Evolutionary conservation across 2,797 vertebrate species (phyloP), one percentile per base, ranked within the genome.

Genomic region (Muraenolepis orangiensis): DNA sequence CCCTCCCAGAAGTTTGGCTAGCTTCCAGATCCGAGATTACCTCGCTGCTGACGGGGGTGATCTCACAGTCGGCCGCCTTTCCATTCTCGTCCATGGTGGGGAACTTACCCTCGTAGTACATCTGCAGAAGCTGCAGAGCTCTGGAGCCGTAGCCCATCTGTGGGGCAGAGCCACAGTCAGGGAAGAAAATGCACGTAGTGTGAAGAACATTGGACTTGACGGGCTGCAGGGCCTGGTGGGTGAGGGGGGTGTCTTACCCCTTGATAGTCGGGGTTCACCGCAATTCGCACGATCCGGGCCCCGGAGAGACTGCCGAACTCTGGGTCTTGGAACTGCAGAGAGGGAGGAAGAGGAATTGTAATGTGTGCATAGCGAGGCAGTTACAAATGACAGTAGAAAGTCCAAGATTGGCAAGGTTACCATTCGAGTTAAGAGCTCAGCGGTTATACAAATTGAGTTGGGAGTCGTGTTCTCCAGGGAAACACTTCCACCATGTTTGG

Each of bases 101-200:
- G 83, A 98, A 98, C 81, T 95, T 95, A 76, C 98, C 98, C 88
- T 99, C 96, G 0, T 97, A 99, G 87, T 99, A 99, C 93, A 96
- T 94, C 92, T 98, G 96, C 76, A 99, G 90, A 86, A 97, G 89
- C 75, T 95, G 90, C 78, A 99, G 86, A 23, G 97, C 95, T 74
- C 96, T 94, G 85, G 95, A 96, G 81, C 98, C 98, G 0, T 99
- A 99, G 70, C 98, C 98, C 98, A 99, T 99, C 98, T 99, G 87
- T 18, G 69, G 23, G 40, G 79, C 31, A 69, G 74, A 66, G 23
- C 31, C 2, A 74, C 26, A 6, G 30, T 31, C 29, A 67, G 6
- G 14, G 23, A 26, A 64, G 14, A 40, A 46, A 32, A 72, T 1
- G 14, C 14, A 8, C 26, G 29, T 0, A 34, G n/a, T 29, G n/a